Evolutionary conservation across 2,113 vertebrate species (phyloP).

Genomic region (Glaucidium brasilianum): DNA sequence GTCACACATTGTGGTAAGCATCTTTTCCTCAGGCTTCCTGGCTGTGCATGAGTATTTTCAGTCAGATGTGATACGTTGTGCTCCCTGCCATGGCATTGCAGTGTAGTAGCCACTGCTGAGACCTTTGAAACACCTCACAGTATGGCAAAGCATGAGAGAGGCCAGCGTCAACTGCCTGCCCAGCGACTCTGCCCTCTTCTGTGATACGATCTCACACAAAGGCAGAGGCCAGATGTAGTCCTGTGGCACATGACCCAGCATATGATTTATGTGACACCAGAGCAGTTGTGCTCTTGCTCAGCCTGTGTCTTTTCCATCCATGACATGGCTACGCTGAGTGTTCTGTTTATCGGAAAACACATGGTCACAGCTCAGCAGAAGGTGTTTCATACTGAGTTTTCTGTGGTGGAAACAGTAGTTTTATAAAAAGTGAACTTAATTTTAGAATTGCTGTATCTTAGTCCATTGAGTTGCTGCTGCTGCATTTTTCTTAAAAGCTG

Average conservation of each 20-base stretch:
- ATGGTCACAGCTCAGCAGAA: neutral
- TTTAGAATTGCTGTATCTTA: neutral
- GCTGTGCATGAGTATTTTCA: neutral
- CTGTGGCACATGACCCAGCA: fast-evolving
- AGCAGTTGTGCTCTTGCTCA: neutral
- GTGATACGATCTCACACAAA: neutral
- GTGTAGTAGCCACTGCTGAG: neutral
- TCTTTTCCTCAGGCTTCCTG: neutral
- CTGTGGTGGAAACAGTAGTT: neutral
- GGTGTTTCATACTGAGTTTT: neutral
- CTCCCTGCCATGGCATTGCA: neutral
- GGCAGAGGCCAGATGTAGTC: neutral
- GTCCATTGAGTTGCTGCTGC: neutral
- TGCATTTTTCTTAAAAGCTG: neutral
- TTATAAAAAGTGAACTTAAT: neutral
- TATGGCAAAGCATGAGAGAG: neutral
- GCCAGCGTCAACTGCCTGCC: neutral
- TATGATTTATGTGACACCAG: neutral
- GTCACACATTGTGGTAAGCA: neutral
- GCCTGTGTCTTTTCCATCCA: neutral
- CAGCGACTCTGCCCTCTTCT: neutral
- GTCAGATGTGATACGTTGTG: neutral
- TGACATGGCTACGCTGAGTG: neutral
- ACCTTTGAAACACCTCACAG: neutral
- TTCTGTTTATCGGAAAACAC: neutral